Percentiles rank a stretch among this genome's conserved stretches.
Evolutionary conservation across 2,113 vertebrate genomes (phyloP).

Genomic region (Zapus hudsonius): DNA sequence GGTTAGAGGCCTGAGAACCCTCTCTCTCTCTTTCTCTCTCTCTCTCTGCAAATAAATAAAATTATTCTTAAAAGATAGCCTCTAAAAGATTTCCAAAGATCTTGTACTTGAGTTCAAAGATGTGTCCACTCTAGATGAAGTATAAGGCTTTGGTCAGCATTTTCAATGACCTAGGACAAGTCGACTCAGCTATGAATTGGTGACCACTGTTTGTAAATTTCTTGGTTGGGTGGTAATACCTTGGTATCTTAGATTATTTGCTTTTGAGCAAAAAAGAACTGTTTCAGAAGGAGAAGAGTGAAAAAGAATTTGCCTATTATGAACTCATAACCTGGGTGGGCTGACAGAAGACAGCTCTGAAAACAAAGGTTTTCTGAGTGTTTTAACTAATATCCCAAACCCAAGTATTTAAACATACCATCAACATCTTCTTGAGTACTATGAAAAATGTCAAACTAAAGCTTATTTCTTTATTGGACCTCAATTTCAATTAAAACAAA

Average conservation of each 20-base stretch:
- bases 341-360: neutral
- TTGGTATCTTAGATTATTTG: neutral
- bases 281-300: neutral
- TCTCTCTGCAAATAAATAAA: no score
- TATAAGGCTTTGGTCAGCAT: neutral
- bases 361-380: neutral
- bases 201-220: neutral
- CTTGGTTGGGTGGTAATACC: neutral
- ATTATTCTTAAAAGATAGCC: no score
- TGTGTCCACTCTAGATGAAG: neutral
- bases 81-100: neutral
- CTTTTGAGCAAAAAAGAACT: neutral
- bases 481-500: neutral
- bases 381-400: conserved; percentile 19
- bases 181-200: neutral
- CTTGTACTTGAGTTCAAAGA: neutral
- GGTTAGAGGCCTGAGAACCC: no score
- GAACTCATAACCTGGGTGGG: neutral
- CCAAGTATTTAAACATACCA: no score
- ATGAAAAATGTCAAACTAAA: neutral
- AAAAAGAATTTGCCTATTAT: neutral
- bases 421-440: neutral
- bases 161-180: neutral
- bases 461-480: neutral
- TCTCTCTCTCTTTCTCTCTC: no score